Base-by-base conservation (phyloP, 2,113 vertebrate species). In the Saccopteryx bilineata region DNA sequence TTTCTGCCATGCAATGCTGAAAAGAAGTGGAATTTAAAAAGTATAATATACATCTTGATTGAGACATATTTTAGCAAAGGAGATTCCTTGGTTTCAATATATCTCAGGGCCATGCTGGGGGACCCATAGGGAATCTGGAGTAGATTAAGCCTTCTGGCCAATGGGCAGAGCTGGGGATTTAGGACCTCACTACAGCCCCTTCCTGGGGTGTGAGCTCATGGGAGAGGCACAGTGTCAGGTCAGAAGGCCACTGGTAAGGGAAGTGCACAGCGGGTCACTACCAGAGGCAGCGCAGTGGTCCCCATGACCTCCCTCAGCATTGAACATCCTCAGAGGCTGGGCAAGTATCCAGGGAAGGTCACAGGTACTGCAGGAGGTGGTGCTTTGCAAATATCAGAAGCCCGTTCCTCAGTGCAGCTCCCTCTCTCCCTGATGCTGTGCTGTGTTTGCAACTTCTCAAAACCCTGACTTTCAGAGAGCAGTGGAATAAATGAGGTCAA, bases 21-120 rank as follows among this genome's bases (percentile, higher is more conserved):
- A 74, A 92, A 76, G 33, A 90, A 80, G 50, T 39, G 18, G 83
- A 75, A 46, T 50, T 85, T 76, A 72, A 90, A 80, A 90, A 80
- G 23, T 15, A 81, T 14, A 39, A 46, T 74, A 39, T n/a, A 58
- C 21, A 9, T 69, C 60, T 83, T 54, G 14, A 28, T n/a, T 87
- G 72, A 94, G 46, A 88, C 4, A 71, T 28, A 86, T 7, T 50
- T 19, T 5, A 74, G 33, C 4, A 13, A 91, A 92, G 6, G 52
- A 89, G 61, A 90, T 56, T 78, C 1, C 10, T 54, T 11, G 7
- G 5, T 69, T 95, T 78, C 14, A 74, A 0, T n/a, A 28, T 58
- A 1, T 31, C 9, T 75, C 13, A 33, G 23, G 13, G 11, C 52
- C 1, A 87, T 2, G 68, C 48, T 50, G 21, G 69, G 26, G 14